Percentiles rank a stretch among this genome's conserved stretches.
These are phyloP conservation scores for Aethina tumida DNA, from an alignment of 1,140 invertebrate species.

Conservation along the genomic window DNA sequence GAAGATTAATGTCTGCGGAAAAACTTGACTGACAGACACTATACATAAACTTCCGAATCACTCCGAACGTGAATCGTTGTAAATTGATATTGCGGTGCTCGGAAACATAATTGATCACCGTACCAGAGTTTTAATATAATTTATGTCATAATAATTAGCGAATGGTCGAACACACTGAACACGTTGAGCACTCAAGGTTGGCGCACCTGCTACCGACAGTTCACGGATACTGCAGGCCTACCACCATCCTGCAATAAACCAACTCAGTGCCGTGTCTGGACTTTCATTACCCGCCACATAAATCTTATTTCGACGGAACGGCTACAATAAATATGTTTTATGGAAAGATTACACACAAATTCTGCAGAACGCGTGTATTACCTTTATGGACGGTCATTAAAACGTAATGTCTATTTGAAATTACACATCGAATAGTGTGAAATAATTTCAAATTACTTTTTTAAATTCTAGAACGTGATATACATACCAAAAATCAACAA, in stretches of 20 bases:
- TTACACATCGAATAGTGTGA: no score
- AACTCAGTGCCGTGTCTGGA: slow-evolving; percentile 13
- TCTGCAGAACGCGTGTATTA: no score
- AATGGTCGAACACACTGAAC: slow-evolving; percentile 25
- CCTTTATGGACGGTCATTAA: no score
- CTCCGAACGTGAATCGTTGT: slow-evolving; percentile 16
- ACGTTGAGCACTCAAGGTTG: slow-evolving; percentile 8
- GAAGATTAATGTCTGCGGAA: slow-evolving; percentile 18
- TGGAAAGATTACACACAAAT: no score
- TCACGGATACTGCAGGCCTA: slow-evolving; percentile 12
- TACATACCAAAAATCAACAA: no score
- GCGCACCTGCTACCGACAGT: slow-evolving; percentile 28
- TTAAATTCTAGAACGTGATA: no score
- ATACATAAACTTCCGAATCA: slow-evolving; percentile 14
- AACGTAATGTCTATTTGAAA: no score
- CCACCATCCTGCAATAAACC: slow-evolving; percentile 10
- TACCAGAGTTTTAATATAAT: slow-evolving; percentile 30
- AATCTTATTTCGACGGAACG: slow-evolving; percentile 27
- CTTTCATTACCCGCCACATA: slow-evolving; percentile 28
- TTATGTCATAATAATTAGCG: slow-evolving; percentile 33
- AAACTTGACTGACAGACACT: slow-evolving; percentile 11
- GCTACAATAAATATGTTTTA: no score
- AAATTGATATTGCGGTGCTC: slow-evolving; percentile 25
- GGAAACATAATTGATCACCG: slow-evolving; percentile 27
- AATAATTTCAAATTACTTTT: no score